Evolutionary conservation across 2,888 invertebrate genomes (phyloP).

Genomic region (Drosophila aldrichi): DNA sequence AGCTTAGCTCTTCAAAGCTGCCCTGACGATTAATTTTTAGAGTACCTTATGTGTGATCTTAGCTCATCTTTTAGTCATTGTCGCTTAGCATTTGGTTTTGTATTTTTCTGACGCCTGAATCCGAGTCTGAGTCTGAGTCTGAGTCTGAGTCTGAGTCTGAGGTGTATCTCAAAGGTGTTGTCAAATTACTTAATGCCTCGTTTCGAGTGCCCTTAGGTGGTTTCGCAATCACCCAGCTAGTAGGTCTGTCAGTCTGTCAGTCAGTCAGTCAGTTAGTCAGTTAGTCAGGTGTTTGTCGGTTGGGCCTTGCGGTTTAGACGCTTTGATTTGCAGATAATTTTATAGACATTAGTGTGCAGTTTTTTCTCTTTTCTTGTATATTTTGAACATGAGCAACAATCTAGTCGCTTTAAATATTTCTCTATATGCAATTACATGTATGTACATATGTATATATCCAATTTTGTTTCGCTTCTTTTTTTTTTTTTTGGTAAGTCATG

Average conservation of each 20-base stretch:
- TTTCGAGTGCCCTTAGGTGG: conserved; percentile 71
- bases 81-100: neutral
- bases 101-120: conserved; percentile 15
- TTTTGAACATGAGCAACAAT: conserved; percentile 17
- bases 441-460: conserved; percentile 13
- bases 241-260: conserved; percentile 22
- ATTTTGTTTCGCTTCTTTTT: conserved; percentile 28
- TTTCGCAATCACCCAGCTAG: conserved; percentile 66
- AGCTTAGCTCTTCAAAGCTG: neutral
- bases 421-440: conserved; percentile 49
- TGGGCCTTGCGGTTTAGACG: conserved; percentile 51
- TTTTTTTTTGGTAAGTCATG: conserved; percentile 71
- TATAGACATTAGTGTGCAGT: conserved; percentile 76
- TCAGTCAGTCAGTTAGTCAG: conserved; percentile 26
- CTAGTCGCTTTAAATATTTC: conserved; percentile 61
- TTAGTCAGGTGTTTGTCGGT: conserved; percentile 29
- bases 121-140: conserved; percentile 1
- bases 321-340: conserved; percentile 79
- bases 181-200: conserved; percentile 45
- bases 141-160: neutral
- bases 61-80: conserved; percentile 23
- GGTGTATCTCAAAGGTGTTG: conserved; percentile 42
- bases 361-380: conserved; percentile 27
- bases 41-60: conserved; percentile 13
- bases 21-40: neutral